Evolutionary conservation across 1,140 invertebrate genomes (phyloP), one percentile per base, ranked within the genome.

Genomic region (Drosophila grimshawi): DNA sequence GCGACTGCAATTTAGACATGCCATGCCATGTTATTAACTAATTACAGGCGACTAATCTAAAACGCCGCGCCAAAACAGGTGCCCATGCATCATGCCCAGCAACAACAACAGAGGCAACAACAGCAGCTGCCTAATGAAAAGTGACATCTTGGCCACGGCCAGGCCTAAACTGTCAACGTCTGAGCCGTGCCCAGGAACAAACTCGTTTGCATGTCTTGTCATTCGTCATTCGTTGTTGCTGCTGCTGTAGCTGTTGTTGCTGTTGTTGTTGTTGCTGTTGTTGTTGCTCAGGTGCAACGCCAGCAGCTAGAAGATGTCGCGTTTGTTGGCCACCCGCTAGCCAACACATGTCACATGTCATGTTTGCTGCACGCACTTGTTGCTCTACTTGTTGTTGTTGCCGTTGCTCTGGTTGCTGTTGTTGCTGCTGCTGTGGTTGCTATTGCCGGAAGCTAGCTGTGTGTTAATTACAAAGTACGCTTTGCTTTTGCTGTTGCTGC

Each of bases 21-120:
- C 89, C 90, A 78, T 90, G 90, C 90, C 90, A 91, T 92, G 90
- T 92, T 92, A 92, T 92, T 92, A 92, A 92, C 90, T 92, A 92
- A 92, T 92, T 92, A 92, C 90, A 86, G 86, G 83, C 81, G 86
- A 90, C 90, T 92, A 92, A 92, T 92, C 90, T 92, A 92, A 88
- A 88, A 80, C 77, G 78, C 85, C 86, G 85, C 77, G 73, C 71
- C 61, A 76, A 80, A 80, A 89, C 85, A 89, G 85, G 86, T 89
- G 85, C 86, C 86, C 86, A 89, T 86, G 83, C 82, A 86, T 86
- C 82, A 86, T 86, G 66, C 79, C 52, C 72, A 62, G 59, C 71
- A 76, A 53, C 78, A 57, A 27, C 73, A 60, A 2, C 63, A 11
- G 4, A 56, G 76, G 35, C 67, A 48, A 7, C 60, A 49, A 37